Evolutionary conservation across 2,797 vertebrate species (phyloP), one percentile per base, ranked within the genome.

Genomic region (Chelon auratus): DNA sequence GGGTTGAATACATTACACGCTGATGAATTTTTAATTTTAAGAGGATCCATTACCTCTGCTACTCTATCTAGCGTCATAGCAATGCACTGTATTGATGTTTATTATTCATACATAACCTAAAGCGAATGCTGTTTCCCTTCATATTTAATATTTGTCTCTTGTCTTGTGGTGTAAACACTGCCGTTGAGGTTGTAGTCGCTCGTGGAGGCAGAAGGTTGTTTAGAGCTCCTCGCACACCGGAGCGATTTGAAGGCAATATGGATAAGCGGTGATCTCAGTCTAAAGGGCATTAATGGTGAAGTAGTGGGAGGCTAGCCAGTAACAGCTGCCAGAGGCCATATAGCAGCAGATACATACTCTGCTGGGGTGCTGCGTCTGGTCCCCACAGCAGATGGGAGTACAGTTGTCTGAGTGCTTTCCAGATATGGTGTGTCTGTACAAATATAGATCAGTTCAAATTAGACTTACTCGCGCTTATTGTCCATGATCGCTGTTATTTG

Each of bases 301-400:
- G 57, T 58, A 82, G 64, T 68, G 70, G 85, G 83, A 81, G 58
- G 30, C 45, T 13, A 40, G 87, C 88, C 81, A 74, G 68, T 65
- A 83, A 75, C 88, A 85, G 89, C 87, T 91, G 86, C 74, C 62
- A 56, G 47, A 33, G 53, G 72, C 75, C 63, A 40, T 75, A 72
- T 55, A 70, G 77, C 60, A 81, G 76, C 78, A 81, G 73, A 87
- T 76, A 62, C 43, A 11, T 43, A 6, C 80, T 76, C 80, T 77
- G 84, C 63, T 82, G 87, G 85, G 79, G 63, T 77, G 74, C 78
- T 37, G 53, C 17, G 77, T 80, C 77, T 83, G 66, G 40, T 77
- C 77, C 77, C 68, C 40, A 24, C 10, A 83, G 82, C 87, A 87
- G 85, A 90, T 86, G 83, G 84, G 43, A 48, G 40, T 62, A 78